These are phyloP conservation scores for Micropoecilia bifurca DNA, from an alignment of 2,797 vertebrate genomes.

Conservation along the genomic window DNA sequence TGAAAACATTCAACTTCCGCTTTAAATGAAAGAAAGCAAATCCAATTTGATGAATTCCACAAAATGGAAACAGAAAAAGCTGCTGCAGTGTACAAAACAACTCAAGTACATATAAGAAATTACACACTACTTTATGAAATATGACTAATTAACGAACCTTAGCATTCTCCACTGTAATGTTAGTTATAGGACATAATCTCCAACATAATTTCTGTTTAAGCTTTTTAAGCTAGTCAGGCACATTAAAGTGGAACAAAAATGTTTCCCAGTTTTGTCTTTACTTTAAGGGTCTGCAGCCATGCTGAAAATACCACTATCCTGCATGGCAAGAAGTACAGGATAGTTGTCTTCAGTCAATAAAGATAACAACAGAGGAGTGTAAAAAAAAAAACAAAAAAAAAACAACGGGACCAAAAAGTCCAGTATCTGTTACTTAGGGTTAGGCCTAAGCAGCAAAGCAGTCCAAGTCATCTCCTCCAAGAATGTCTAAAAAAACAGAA, in stretches of 20 bases:
- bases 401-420: slow-evolving; percentile 4
- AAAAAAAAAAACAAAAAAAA: not conserved
- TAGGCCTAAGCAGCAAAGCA: not conserved
- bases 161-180: not conserved
- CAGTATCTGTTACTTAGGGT: slow-evolving; percentile 2
- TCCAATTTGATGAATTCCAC: not conserved
- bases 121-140: not conserved
- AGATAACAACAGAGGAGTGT: slow-evolving; percentile 1
- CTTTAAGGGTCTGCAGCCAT: not conserved
- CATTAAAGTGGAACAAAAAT: not conserved
- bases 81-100: not conserved
- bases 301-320: not conserved
- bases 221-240: not conserved
- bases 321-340: not conserved
- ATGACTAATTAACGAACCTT: not conserved
- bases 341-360: slow-evolving; percentile 2
- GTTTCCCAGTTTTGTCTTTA: not conserved
- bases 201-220: not conserved
- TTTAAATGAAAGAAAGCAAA: not conserved
- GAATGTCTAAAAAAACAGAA: not conserved
- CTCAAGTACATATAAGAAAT: not conserved
- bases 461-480: not conserved
- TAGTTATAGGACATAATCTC: not conserved
- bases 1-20: not conserved
- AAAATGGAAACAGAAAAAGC: not conserved